Evolutionary conservation across 2,888 invertebrate genomes (phyloP).

Genomic region (Euplagia quadripunctaria): DNA sequence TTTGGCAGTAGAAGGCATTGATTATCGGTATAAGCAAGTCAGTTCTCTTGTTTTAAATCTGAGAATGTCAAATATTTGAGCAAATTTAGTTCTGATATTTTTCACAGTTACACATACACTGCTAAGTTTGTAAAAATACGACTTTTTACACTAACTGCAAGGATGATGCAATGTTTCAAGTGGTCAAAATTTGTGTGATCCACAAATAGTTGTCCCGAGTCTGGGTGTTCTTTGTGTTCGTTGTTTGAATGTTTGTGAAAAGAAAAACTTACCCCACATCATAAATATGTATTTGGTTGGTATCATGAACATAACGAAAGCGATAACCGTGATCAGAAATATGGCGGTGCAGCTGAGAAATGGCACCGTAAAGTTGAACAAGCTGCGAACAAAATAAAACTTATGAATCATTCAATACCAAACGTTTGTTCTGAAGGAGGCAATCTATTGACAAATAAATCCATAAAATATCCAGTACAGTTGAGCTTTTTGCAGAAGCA

Average conservation of each 20-base stretch:
- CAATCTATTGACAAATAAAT: constrained; percentile 8
- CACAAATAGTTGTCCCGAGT: too few relatives aligned
- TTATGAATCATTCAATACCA: constrained; percentile 20
- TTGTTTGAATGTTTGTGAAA: neutral
- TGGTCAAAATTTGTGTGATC: too few relatives aligned
- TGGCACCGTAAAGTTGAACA: constrained; percentile 98
- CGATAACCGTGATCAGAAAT: constrained; percentile 89
- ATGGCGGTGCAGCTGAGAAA: constrained; percentile 97
- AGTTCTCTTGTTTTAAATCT: neutral
- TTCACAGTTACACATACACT: too few relatives aligned
- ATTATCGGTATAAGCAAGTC: too few relatives aligned
- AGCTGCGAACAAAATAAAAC: constrained; percentile 87
- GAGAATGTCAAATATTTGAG: too few relatives aligned
- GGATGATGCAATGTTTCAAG: too few relatives aligned
- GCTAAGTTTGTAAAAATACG: too few relatives aligned
- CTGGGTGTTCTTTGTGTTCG: too few relatives aligned
- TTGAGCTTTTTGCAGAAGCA: neutral
- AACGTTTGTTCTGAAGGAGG: constrained; percentile 10
- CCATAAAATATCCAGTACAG: neutral
- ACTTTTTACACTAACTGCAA: too few relatives aligned
- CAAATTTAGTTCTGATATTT: too few relatives aligned
- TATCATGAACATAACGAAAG: constrained; percentile 93
- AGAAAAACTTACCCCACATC: constrained; percentile 91
- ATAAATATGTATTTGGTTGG: constrained; percentile 96
- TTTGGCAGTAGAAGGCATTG: too few relatives aligned